Conservation (phyloP, 1,140 invertebrate species). For the Theocolax elegans region DNA sequence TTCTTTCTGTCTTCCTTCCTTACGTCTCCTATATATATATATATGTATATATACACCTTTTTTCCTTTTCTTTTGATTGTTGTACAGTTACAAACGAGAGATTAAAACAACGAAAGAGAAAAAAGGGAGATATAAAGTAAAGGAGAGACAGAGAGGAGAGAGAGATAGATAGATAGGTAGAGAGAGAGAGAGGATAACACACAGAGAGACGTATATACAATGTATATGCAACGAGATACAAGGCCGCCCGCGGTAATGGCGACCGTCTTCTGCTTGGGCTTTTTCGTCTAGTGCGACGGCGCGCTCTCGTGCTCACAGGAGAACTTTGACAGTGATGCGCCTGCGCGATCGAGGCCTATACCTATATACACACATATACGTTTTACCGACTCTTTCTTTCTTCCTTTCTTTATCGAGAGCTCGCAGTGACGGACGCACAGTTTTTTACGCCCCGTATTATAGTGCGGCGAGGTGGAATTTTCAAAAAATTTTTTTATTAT, state of each 20-base stretch:
- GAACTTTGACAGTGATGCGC: neutral
- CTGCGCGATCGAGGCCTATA: neutral
- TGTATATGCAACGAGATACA: too few species aligned
- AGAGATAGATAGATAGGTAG: neutral
- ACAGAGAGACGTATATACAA: too few species aligned
- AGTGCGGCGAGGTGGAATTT: too few species aligned
- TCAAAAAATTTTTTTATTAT: too few species aligned
- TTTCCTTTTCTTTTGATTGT: too few species aligned
- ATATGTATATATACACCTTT: too few species aligned
- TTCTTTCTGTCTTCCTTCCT: too few species aligned
- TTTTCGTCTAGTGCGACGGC: neutral
- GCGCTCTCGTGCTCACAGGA: neutral
- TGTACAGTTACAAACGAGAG: too few species aligned
- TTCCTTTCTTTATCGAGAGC: neutral
- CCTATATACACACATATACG: neutral
- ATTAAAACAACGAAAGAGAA: neutral
- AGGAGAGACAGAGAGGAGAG: neutral
- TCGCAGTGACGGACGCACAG: neutral
- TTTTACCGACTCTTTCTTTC: neutral
- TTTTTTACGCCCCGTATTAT: too few species aligned
- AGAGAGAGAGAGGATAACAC: neutral
- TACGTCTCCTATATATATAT: too few species aligned
- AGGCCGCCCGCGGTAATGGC: slow-evolving; percentile 28
- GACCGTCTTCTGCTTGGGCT: slow-evolving; percentile 35
- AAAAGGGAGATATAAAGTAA: too few species aligned